Base-by-base conservation (phyloP, 2,113 vertebrate species). In the Aphyosemion australe region DNA sequence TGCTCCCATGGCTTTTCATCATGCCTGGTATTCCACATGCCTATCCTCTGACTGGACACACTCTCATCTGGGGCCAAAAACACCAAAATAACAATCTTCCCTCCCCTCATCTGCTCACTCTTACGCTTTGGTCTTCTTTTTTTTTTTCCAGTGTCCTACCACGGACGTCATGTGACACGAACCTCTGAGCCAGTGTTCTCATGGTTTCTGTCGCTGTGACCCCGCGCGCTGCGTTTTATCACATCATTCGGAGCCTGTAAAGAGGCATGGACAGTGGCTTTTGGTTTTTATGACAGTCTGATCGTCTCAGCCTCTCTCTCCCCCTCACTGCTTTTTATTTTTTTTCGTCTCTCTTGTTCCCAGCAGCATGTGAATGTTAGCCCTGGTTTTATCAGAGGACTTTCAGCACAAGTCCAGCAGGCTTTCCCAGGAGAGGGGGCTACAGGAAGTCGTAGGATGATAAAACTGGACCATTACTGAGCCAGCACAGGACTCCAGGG, bases 371-470 rank as follows among this genome's bases (percentile, higher is more conserved):
- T 91, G 89, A 93, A 91, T 79, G 72, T 86, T 54, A 51, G 87
- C 85, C 87, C 88, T 85, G 49, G 65, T 77, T 88, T 93, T 92
- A 91, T 92, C 91, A 88, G 84, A 82, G 85, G 80, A 65, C 70
- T 89, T 90, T 76, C 80, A 87, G 82, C 82, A 82, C 83, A 81
- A 63, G 65, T 91, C 70, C 77, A 84, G 74, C 84, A 82, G 74
- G 82, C 72, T 85, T 85, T 90, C 90, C 91, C 89, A 82, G 79
- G 91, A 87, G 92, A 88, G 82, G 72, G 85, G 86, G 87, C 88
- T 65, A 84, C 88, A 89, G 92, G 89, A 93, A 92, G 89, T 92
- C 82, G 89, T 90, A 91, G 88, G 87, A 90, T 90, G 91, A 90
- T 92, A 91, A 91, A 92, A 91, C 80, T 73, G 87, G 78, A 82